Evolutionary conservation across 2,888 invertebrate genomes (phyloP).

Genomic region (Ganaspis brasiliensis): DNA sequence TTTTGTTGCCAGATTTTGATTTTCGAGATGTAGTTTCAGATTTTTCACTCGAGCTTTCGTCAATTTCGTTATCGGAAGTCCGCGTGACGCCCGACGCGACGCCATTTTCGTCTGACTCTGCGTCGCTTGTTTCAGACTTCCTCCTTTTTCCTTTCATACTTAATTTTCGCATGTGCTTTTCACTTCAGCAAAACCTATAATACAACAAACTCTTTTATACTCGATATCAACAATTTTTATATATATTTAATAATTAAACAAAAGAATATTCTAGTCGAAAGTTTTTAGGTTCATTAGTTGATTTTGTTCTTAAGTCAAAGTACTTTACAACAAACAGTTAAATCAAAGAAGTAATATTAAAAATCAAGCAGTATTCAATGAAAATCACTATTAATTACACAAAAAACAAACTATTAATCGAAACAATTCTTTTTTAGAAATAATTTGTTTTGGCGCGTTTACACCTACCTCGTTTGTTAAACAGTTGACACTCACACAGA

Average conservation of each 20-base stretch:
- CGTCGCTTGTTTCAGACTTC: conserved; percentile 74
- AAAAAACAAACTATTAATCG: not conserved
- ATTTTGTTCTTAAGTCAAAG: not conserved
- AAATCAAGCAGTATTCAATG: not conserved
- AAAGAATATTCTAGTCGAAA: no score
- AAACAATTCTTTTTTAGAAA: not conserved
- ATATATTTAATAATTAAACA: not conserved
- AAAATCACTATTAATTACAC: not conserved
- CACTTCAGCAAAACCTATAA: not conserved
- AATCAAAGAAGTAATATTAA: not conserved
- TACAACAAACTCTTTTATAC: not conserved
- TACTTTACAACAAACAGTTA: not conserved
- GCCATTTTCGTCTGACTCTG: conserved; percentile 77
- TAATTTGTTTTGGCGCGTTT: conserved; percentile 14
- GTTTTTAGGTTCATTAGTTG: conserved; percentile 7
- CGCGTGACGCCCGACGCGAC: conserved; percentile 63
- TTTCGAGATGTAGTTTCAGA: conserved; percentile 50
- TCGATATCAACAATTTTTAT: not conserved
- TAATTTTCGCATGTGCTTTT: conserved; percentile 75
- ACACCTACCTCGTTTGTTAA: conserved; percentile 2
- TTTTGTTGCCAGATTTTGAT: conserved; percentile 56
- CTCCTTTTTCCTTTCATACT: conserved; percentile 76
- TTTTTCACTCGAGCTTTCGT: conserved; percentile 50
- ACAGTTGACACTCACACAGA: not conserved
- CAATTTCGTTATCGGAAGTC: conserved; percentile 57